These are phyloP conservation scores for Mergus octosetaceus DNA, from an alignment of 2,797 vertebrate genomes.

Conservation along the genomic window DNA sequence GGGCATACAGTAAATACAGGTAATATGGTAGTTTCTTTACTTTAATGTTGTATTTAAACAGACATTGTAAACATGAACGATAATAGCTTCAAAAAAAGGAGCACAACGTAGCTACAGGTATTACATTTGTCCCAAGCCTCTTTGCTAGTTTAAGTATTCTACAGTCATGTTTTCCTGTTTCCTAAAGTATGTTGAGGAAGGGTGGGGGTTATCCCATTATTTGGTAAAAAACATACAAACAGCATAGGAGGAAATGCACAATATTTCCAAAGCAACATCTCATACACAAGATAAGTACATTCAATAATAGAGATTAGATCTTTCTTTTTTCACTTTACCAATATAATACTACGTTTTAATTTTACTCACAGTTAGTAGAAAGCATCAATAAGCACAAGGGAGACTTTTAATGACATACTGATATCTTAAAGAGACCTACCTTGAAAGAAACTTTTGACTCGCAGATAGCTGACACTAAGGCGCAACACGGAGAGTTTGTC, in stretches of 20 bases:
- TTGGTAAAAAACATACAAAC: background rate
- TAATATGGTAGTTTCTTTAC: background rate
- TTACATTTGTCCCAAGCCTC: background rate
- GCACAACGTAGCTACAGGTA: background rate
- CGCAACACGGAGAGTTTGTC: constrained; percentile 96
- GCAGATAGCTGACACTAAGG: constrained; percentile 94
- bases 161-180: background rate
- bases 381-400: background rate
- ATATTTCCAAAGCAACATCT: background rate
- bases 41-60: background rate
- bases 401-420: background rate
- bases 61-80: background rate
- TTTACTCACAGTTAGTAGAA: background rate
- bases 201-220: background rate
- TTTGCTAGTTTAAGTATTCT: background rate
- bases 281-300: background rate
- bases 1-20: background rate
- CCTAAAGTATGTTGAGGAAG: background rate
- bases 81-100: background rate
- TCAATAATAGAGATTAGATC: background rate
- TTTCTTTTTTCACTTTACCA: background rate
- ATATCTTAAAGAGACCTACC: constrained; percentile 73
- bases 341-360: background rate
- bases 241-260: background rate
- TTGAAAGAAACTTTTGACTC: constrained; percentile 97